Evolutionary conservation across 2,888 invertebrate genomes (phyloP), one percentile per base, ranked within the genome.

Genomic region (Cistogaster globosa): DNA sequence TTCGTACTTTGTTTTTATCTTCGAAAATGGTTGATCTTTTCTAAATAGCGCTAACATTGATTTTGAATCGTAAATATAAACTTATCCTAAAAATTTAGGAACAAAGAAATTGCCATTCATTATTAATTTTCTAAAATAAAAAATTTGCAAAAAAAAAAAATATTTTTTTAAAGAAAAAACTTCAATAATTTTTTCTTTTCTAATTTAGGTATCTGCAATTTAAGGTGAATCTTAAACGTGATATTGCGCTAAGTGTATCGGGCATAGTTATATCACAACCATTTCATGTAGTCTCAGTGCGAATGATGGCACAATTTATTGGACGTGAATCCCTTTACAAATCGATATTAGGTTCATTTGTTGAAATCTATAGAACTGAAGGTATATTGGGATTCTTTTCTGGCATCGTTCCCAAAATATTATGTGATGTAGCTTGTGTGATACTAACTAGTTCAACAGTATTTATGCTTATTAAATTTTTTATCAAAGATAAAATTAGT

Each of bases 241-340:
- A 97, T 90, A 94, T 97, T 88, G 94, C 96, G 57, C 94, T 96
- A 90, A 95, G 95, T 90, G 94, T 95, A 51, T 95, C 96, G 58
- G 97, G 97, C 38, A 95, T 98, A 81, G 93, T 98, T 83, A 95
- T 96, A 32, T 96, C 97, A 75, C 98, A 98, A 90, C 99, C 99
- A 72, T 96, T 98, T 92, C 97, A 98, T 91, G 98, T 99, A 58
- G 96, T 98, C 87, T 96, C 97, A 78, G 93, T 98, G 75, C 94
- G 98, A 89, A 97, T 97, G 94, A 98, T 99, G 96, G 98, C 98
- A 16, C 97, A 98, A 90, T 98, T 98, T 93, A 95, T 99, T 86
- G 98, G 98, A 8, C 95, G 96, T 89, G 98, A 99, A 93, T 95
- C 95, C 75, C 94, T 96, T 89, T 98, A 92, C 75, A 88, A 87